Percentiles rank a stretch among this genome's conserved stretches.
Conservation (phyloP, 2,797 vertebrate genomes). For the Melanotaenia nigrans region DNA sequence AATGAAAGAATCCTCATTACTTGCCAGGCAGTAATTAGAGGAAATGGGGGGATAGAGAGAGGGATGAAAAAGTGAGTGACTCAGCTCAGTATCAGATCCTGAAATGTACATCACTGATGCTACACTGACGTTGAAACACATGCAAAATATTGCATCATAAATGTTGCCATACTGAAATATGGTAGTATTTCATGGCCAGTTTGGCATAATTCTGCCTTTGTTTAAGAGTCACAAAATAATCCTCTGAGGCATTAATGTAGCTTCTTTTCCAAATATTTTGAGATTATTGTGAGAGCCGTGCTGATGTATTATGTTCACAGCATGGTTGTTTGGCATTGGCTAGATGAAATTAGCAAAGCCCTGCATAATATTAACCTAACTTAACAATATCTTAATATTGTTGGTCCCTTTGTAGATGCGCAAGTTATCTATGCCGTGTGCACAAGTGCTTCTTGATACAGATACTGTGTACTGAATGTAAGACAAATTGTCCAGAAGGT, state of each 20-base stretch:
- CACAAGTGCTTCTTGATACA: not conserved
- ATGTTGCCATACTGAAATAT: not conserved
- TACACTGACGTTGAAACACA: slow-evolving; percentile 14
- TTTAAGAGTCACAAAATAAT: no score
- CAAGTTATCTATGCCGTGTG: not conserved
- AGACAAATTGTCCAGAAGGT: no score
- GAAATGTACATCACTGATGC: slow-evolving; percentile 13
- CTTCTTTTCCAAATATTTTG: not conserved
- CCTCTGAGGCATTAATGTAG: no score
- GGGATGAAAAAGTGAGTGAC: slow-evolving; percentile 47
- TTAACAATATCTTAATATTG: not conserved
- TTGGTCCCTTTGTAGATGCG: not conserved
- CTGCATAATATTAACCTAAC: not conserved
- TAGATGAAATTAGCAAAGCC: not conserved
- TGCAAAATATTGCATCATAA: slow-evolving; percentile 2
- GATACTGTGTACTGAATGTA: not conserved
- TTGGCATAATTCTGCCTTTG: not conserved
- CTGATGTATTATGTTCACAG: not conserved
- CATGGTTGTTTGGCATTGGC: not conserved
- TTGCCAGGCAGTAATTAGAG: slow-evolving; percentile 66
- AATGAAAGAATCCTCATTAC: slow-evolving; percentile 69
- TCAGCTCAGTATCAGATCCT: slow-evolving; percentile 13
- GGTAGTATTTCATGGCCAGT: no score
- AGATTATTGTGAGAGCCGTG: not conserved
- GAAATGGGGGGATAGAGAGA: slow-evolving; percentile 8